Evolutionary conservation across 2,113 vertebrate genomes (phyloP), one percentile per base, ranked within the genome.

Genomic region (Odontesthes bonariensis): DNA sequence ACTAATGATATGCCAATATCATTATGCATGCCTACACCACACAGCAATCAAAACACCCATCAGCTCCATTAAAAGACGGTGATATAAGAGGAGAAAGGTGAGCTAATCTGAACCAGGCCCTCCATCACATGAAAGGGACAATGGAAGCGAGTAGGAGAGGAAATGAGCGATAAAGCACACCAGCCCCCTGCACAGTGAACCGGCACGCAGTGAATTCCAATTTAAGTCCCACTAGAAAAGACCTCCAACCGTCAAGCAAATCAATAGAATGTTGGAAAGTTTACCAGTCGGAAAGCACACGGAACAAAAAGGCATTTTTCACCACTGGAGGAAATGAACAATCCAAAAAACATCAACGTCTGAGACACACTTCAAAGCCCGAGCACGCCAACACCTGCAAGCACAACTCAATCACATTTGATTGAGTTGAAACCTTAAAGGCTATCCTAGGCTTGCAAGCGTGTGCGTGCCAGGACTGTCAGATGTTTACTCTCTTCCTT

Each of bases 221-320:
- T 44, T 67, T 1, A 10, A 69, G 33, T 73, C 69, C 67, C 66
- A 44, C 12, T 9, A 31, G 83, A 73, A 61, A 31, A 74, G 88
- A 81, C 57, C 58, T 77, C 27, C 73, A 57, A 79, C 64, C 64
- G 75, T 44, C 1, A 0, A 83, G 72, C 47, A 65, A 79, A 74
- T 79, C 69, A 71, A 83, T 82, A 82, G 20, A 35, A 62, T n/a
- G 32, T 57, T 77, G 84, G 78, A 35, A 58, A 59, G 64, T 7
- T 53, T 2, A 7, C 55, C 6, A 11, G 12, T 38, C 49, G 52
- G 56, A 70, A 81, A 70, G 75, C 49, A 59, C 67, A 61, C 9
- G 31, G 73, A 72, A 49, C 17, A 16, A 65, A 57, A 22, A 69
- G 12, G 65, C 69, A 69, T 62, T 79, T 69, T 69, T 77, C 38